Base-by-base conservation (phyloP, 2,113 vertebrate species). In the Callospermophilus lateralis region DNA sequence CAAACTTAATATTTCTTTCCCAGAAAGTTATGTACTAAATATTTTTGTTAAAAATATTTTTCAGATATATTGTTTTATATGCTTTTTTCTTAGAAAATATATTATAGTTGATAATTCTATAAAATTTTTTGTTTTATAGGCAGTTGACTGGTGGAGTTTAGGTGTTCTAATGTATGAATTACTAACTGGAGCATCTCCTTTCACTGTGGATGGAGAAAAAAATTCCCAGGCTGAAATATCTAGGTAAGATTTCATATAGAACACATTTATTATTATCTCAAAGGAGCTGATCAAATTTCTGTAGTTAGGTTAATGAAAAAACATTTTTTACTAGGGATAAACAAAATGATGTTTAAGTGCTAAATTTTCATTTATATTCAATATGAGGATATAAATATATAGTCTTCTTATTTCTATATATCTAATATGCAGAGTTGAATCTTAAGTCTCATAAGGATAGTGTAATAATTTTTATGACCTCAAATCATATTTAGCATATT, bases 141-240 rank as follows among this genome's bases (percentile, higher is more conserved):
- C 99, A 55, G 99, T 99, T 98, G 99, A 99, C 98, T 99, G 99
- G 99, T 99, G 99, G 99, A 99, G 99, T 98, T 98, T 99, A 76
- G 99, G 99, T 53, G 99, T 99, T 90, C 98, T 99, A 89, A 99
- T 99, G 99, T 99, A 99, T 89, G 99, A 99, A 96, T 98, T 99
- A 72, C 94, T 99, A 98, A 99, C 99, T 11, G 99, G 99, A 96
- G 99, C 99, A 6, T 99, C 99, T 17, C 99, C 99, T 86, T 99
- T 99, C 98, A 99, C 99, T 84, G 99, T 99, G 1, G 99, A 99
- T 58, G 99, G 99, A 94, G 99, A 99, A 94, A 99, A 99, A 98
- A 99, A 99, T 98, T 99, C 99, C 4, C 99, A 99, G 98, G 99
- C 99, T 78, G 99, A 99, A 96, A 99, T 99, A 96, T 99, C 99